Evolutionary conservation across 2,888 invertebrate species (phyloP).

Genomic region (Phlogophora meticulosa): DNA sequence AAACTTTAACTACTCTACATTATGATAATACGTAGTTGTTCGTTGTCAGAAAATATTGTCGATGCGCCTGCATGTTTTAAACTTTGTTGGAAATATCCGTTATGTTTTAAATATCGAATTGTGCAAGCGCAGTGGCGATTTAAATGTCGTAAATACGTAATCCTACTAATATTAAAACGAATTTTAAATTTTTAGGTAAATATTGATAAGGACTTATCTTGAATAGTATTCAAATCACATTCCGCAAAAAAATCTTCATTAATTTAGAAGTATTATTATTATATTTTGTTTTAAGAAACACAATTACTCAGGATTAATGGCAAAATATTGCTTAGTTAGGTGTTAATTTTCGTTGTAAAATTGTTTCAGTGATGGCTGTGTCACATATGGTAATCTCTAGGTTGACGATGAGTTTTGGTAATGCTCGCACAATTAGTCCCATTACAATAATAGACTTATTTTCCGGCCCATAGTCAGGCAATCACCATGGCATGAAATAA

Average conservation of each 20-base stretch:
- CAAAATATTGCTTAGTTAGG: constrained; percentile 2
- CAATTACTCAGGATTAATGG: constrained; percentile 17
- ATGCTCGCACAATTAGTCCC: constrained; percentile 6
- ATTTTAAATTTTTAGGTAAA: constrained; percentile 24
- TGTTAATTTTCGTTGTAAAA: constrained; percentile 6
- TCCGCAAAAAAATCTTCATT: constrained; percentile 27
- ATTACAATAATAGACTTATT: not conserved
- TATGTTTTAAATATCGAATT: constrained; percentile 19
- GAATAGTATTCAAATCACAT: constrained; percentile 34
- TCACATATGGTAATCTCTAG: constrained; percentile 7
- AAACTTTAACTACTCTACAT: constrained; percentile 21
- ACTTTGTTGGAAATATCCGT: not conserved
- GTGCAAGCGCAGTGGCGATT: constrained; percentile 11
- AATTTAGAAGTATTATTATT: constrained; percentile 57
- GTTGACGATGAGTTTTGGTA: not conserved
- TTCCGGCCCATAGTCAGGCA: not conserved
- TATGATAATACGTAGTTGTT: constrained; percentile 20
- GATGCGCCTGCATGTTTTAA: constrained; percentile 15
- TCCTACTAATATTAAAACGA: constrained; percentile 2
- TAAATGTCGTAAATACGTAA: constrained; percentile 20
- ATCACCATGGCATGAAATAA: too few relatives aligned
- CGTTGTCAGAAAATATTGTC: constrained; percentile 21
- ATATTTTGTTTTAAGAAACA: constrained; percentile 38
- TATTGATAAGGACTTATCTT: constrained; percentile 14
- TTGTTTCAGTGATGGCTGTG: constrained; percentile 11